Evolutionary conservation across 2,888 invertebrate species (phyloP), one percentile per base, ranked within the genome.

Genomic region (Strigamia maritima): DNA sequence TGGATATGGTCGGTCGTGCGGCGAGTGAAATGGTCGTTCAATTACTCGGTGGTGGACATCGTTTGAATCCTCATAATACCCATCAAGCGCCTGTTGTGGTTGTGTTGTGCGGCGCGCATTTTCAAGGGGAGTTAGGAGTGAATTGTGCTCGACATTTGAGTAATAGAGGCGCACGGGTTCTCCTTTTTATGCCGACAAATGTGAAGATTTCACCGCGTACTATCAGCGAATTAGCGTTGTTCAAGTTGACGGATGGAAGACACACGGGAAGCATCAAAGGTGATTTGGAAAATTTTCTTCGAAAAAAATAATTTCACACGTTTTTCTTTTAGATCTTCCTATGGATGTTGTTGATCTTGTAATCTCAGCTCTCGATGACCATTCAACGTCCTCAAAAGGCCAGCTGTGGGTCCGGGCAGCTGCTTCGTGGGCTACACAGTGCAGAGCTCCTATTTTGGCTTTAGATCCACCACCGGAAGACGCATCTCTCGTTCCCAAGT

Each of bases 11-110:
- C 84, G 95, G 94, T 70, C 90, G 95, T 81, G 94, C 94, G 70
- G 91, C 92, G 35, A 90, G 92, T 79, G 96, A 96, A 87, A 92
- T 95, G 87, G 92, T 92, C 81, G 89, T 94, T 14, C 92, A 93
- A 82, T 88, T 96, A 78, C 87, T 94, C 80, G 96, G 96, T 60
- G 95, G 96, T 78, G 92, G 91, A 49, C 92, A 94, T 80, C 84
- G 95, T 79, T 88, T 95, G 79, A 94, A 93, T 85, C 92, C 94
- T 75, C 91, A 92, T 83, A 96, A 96, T 87, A 91, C 91, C 81
- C 96, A 96, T 87, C 96, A 96, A 87, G 90, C 91, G 89, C 95
- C 95, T 79, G 90, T 90, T 75, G 93, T 94, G 76, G 92, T 92
- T 79, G 90, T 93, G 81, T 88, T 95, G 80, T 91, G 91, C 83